Percentiles rank a stretch among this genome's conserved stretches.
These are phyloP conservation scores for Andrena bucephala DNA, from an alignment of 2,888 invertebrate species.

Conservation along the genomic window DNA sequence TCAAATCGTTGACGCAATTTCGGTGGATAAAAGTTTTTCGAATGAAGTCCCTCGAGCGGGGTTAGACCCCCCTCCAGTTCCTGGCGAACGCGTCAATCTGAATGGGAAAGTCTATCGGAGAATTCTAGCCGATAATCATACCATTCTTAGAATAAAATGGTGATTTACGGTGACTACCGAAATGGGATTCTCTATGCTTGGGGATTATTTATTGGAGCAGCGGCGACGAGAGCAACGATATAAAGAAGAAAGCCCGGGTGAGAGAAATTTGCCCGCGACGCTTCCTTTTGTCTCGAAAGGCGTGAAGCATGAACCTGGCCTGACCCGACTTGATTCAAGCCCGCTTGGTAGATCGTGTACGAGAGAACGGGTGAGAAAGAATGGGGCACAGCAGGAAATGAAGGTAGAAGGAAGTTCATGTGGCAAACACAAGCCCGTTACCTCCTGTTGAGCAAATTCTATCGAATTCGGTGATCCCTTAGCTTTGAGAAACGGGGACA, in stretches of 20 bases:
- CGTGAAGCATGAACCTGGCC: conserved; percentile 50
- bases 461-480: conserved; percentile 60
- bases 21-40: conserved; percentile 43
- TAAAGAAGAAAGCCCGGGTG: conserved; percentile 24
- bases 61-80: not conserved
- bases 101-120: too few species aligned
- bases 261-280: conserved; percentile 52
- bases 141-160: too few species aligned
- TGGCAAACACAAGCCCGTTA: conserved; percentile 64
- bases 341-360: conserved; percentile 34
- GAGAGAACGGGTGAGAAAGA: conserved; percentile 29
- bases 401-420: conserved; percentile 57
- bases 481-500: conserved; percentile 17
- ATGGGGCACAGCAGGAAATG: conserved; percentile 53
- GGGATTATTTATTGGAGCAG: conserved; percentile 6
- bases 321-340: conserved; percentile 58
- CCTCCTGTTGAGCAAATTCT: conserved; percentile 57
- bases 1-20: conserved; percentile 57
- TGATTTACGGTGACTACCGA: not conserved
- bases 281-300: conserved; percentile 57
- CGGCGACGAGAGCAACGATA: conserved; percentile 6
- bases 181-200: conserved; percentile 32
- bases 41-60: not conserved
- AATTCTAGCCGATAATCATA: too few species aligned
- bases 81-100: too few species aligned